Evolutionary conservation across 1,140 invertebrate species (phyloP).

Genomic region (Drosophila paulistorum): DNA sequence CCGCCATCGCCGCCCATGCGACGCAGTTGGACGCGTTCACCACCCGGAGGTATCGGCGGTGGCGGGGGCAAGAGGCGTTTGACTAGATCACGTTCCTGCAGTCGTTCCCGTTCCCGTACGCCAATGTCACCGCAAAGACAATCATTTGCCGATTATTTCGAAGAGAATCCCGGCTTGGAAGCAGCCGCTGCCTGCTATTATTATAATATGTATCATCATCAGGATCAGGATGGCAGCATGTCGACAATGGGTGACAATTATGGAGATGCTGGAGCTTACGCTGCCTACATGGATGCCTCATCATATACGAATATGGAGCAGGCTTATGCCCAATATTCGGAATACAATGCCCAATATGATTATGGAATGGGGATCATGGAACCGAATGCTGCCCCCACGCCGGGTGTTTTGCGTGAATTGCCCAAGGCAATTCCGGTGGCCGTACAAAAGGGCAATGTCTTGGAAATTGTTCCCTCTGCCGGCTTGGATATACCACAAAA

Average conservation of each 20-base stretch:
- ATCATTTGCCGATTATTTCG: slow-evolving; percentile 54
- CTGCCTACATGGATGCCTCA: slow-evolving; percentile 62
- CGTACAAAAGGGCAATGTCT: slow-evolving; percentile 78
- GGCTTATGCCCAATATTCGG: slow-evolving; percentile 64
- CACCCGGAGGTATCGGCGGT: slow-evolving; percentile 26
- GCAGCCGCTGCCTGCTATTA: slow-evolving; percentile 57
- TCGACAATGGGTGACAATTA: slow-evolving; percentile 36
- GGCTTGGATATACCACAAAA: slow-evolving; percentile 3
- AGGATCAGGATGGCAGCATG: slow-evolving; percentile 43
- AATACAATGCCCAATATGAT: slow-evolving; percentile 31
- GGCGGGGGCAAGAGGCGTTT: slow-evolving; percentile 31
- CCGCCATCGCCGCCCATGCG: slow-evolving; percentile 80
- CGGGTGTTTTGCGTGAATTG: slow-evolving; percentile 46
- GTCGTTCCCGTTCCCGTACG: slow-evolving; percentile 33
- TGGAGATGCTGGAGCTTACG: slow-evolving; percentile 46
- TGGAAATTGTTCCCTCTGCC: slow-evolving; percentile 75
- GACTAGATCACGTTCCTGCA: slow-evolving; percentile 46
- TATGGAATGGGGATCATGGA: slow-evolving; percentile 34
- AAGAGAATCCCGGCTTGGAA: slow-evolving; percentile 51
- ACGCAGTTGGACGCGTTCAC: slow-evolving; percentile 58
- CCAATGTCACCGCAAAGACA: slow-evolving; percentile 11
- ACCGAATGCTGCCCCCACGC: slow-evolving; percentile 26
- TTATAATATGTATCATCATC: slow-evolving; percentile 65
- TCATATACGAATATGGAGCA: slow-evolving; percentile 61
- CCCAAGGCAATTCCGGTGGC: slow-evolving; percentile 61